phyloP scores from a whole-genome alignment of 1,140 invertebrate genomes.

The Drosophila obscura region DNA sequence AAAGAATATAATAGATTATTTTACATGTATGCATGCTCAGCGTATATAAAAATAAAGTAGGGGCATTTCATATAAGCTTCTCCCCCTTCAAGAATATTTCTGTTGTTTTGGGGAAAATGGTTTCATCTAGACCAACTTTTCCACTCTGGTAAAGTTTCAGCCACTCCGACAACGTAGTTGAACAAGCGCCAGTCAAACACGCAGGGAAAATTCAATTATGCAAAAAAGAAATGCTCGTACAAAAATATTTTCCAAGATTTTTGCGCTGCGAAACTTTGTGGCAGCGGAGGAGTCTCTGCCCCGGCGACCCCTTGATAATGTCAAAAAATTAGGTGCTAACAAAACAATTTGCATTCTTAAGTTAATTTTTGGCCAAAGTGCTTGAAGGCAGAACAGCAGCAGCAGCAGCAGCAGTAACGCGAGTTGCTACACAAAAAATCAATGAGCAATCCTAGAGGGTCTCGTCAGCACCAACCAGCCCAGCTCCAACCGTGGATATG shows the following conservation, averaged over 20 bases:
- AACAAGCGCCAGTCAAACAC: conserved; percentile 43
- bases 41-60: no score
- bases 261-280: conserved; percentile 43
- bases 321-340: conserved; percentile 83
- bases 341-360: conserved; percentile 84
- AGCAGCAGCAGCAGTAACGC: neutral
- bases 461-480: conserved; percentile 38
- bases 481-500: conserved; percentile 27
- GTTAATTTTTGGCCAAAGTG: conserved; percentile 60
- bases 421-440: conserved; percentile 43
- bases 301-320: conserved; percentile 53
- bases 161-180: conserved; percentile 40
- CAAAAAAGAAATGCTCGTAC: conserved; percentile 53
- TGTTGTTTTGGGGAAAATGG: neutral
- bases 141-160: conserved; percentile 33
- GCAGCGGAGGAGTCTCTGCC: neutral
- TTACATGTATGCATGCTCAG: no score
- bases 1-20: no score
- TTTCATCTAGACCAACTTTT: conserved; percentile 18
- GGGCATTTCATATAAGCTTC: no score
- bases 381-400: no score
- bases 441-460: conserved; percentile 54
- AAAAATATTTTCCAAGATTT: conserved; percentile 48
- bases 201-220: conserved; percentile 79
- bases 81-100: no score